Evolutionary conservation across 1,140 invertebrate genomes (phyloP).

Genomic region (Camponotus floridanus): DNA sequence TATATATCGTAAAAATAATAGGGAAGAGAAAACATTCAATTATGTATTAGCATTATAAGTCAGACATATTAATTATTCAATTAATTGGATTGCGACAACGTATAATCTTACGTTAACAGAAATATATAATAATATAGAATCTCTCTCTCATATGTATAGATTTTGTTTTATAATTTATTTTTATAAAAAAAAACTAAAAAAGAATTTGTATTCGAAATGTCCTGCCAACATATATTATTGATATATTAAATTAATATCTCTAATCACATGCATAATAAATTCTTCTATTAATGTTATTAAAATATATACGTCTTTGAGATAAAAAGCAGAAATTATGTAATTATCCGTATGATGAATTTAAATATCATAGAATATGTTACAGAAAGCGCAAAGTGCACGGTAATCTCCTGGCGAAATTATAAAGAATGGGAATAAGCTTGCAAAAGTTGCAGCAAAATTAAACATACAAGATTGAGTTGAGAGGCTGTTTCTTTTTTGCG

Average conservation of each 20-base stretch:
- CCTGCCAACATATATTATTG: background rate
- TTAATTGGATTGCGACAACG: no score
- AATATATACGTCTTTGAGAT: background rate
- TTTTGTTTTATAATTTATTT: background rate
- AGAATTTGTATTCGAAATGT: background rate
- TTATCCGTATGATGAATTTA: background rate
- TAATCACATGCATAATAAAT: background rate
- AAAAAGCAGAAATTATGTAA: background rate
- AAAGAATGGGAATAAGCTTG: slow-evolving; percentile 40
- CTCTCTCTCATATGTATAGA: background rate
- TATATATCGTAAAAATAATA: no score
- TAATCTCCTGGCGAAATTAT: slow-evolving; percentile 6
- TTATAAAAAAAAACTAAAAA: background rate
- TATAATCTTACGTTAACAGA: no score
- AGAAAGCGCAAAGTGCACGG: background rate
- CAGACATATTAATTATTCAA: no score
- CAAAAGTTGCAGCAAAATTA: slow-evolving; percentile 61
- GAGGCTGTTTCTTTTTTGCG: slow-evolving; percentile 69
- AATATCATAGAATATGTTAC: background rate
- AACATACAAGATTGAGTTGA: slow-evolving; percentile 55
- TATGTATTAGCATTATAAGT: no score
- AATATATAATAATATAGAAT: background rate
- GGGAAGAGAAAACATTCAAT: no score
- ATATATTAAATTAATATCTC: slow-evolving; percentile 1
- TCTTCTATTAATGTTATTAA: background rate